Evolutionary conservation across 2,113 vertebrate genomes (phyloP), one percentile per base, ranked within the genome.

Genomic region (Hipposideros armiger): DNA sequence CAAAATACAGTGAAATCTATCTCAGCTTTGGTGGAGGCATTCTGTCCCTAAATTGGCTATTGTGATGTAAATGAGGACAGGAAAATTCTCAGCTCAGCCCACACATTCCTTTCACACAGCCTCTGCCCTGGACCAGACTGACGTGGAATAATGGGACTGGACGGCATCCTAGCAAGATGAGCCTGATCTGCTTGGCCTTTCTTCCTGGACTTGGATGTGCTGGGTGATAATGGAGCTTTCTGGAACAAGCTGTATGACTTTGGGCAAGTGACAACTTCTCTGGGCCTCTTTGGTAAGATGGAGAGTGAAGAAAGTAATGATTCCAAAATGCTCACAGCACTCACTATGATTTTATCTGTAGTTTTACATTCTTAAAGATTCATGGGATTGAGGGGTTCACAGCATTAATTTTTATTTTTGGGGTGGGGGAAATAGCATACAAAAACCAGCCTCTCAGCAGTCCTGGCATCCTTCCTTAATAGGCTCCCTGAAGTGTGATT

Each of bases 1-100:
- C 85, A 92, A 83, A 82, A 90, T 13, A 69, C 24, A 77, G 69
- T 81, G 94, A 54, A 66, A 74, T 85, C 54, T 81, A 58, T 47
- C 66, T 40, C 47, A 84, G 40, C n/a, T 95, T 90, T 67, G 32
- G 54, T 28, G 42, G 24, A 42, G 40, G 42, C 83, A 84, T 90
- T 32, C 22, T 82, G 47, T 67, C 32, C 30, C 66, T 14, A 52
- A 20, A 10, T 73, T 14, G 9, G 87, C 19, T 81, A 89, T 42
- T 81, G 67, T 72, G 26, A 84, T 78, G 62, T 32, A 95, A 92
- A 85, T 67, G 52, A 92, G 9, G 28, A 86, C 24, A 86, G 67
- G 30, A n/a, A 67, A 81, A 80, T 47, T 54, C 54, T 56, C 7
- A 87, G n/a, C 32, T n/a, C 32, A 72, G 40, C 32, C 36, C 50